Percentiles rank a stretch among this genome's conserved stretches.
Conservation (phyloP, 2,797 vertebrate species). For the Enoplosus armatus region DNA sequence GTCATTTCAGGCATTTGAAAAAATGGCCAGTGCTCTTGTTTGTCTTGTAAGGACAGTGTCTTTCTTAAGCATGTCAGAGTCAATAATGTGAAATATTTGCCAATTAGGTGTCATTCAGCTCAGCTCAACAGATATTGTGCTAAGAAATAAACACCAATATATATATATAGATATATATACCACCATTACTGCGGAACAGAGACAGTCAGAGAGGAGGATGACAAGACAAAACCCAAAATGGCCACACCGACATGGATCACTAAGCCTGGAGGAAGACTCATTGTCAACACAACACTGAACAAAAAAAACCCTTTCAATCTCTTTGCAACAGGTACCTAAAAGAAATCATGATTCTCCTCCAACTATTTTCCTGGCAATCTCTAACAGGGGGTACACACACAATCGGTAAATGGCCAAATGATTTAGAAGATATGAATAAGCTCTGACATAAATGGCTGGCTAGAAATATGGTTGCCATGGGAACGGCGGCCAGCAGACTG, state of each 20-base stretch:
- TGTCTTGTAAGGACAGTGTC: neutral
- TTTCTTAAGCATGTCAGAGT: neutral
- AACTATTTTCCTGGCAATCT: slow-evolving; percentile 2
- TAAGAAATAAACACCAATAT: neutral
- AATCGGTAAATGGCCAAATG: slow-evolving; percentile 34
- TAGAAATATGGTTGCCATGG: slow-evolving; percentile 58
- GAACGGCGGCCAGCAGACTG: slow-evolving; percentile 50
- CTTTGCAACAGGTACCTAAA: slow-evolving; percentile 21
- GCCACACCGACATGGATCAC: slow-evolving; percentile 17
- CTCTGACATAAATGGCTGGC: slow-evolving; percentile 40
- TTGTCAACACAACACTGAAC: slow-evolving; percentile 11
- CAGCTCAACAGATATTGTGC: neutral
- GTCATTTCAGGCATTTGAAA: neutral
- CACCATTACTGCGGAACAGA: neutral
- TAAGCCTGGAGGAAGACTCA: slow-evolving; percentile 16
- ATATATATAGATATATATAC: no score
- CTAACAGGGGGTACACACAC: neutral
- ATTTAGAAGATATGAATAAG: slow-evolving; percentile 53
- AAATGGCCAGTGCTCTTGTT: neutral
- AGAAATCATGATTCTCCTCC: neutral
- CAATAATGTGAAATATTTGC: neutral
- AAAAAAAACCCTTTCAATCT: slow-evolving; percentile 8
- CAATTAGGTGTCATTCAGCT: neutral
- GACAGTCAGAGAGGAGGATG: slow-evolving; percentile 1
- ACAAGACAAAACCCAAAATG: slow-evolving; percentile 39